Evolutionary conservation across 2,888 invertebrate species (phyloP), one percentile per base, ranked within the genome.

Genomic region (Lamellibrachia satsuma): DNA sequence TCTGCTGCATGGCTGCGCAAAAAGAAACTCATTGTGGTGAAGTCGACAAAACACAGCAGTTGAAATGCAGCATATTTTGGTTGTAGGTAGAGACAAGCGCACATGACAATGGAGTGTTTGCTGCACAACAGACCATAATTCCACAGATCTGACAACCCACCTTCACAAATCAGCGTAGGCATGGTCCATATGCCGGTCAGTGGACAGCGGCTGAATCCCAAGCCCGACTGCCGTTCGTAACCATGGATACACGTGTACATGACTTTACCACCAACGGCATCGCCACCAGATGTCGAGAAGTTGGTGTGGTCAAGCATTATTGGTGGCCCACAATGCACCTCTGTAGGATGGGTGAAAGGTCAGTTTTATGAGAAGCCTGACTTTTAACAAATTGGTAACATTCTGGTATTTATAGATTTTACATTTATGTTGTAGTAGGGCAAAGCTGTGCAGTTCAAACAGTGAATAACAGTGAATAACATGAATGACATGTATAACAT

Each of bases 311-410:
- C 22, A n/a, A 75, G 75, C 75, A 6, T 6, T 75, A 75, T 22
- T 75, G 75, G 75, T 75, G 15, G 75, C 75, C 75, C 75, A 75
- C 75, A 75, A 75, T 75, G 75, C 75, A 75, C 75, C 75, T 75
- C 75, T 75, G 75, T 6, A 75, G 75, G 75, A 75, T 22, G 22
- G 3, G 22, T 22, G 75, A 75, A 22, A 15, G n/a, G 75, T 75
- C 75, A 22, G 11, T 11, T 15, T 75, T 22, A 75, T n/a, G 15
- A 39, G 39, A 39, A 39, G 15, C 15, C 57, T 57, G 57, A 57
- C 57, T 57, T 22, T 75, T 75, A 75, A 15, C 11, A 22, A 2
- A 22, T 6, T 22, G 22, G 6, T 75, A 75, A 15, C 11, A 22
- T 3, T 75, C 22, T 22, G 22, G 6, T 75, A 11, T 75, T 15